Percentiles rank a stretch among this genome's conserved stretches.
phyloP scores from a whole-genome alignment of 2,888 invertebrate species.

The Erannis defoliaria region DNA sequence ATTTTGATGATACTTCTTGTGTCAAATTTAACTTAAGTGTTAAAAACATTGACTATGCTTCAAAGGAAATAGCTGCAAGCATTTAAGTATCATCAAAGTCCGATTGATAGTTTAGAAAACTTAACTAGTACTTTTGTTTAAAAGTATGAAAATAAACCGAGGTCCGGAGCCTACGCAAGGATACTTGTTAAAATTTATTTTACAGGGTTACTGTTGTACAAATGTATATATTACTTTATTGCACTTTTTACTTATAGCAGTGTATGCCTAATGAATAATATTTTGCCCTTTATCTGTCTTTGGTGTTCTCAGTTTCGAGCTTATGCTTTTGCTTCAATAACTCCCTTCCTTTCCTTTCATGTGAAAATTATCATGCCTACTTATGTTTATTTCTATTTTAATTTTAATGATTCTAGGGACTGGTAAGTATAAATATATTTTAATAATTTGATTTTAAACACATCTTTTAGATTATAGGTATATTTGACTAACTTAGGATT shows the following conservation, averaged over 20 bases:
- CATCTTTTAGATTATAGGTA: too few species aligned
- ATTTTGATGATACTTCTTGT: too few species aligned
- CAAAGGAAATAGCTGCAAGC: too few species aligned
- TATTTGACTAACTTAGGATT: not conserved
- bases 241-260: conserved; percentile 49
- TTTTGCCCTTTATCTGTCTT: conserved; percentile 48
- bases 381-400: conserved; percentile 10
- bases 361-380: conserved; percentile 4
- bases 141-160: too few species aligned
- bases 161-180: too few species aligned
- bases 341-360: conserved; percentile 30
- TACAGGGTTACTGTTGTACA: conserved; percentile 35
- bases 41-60: too few species aligned
- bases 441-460: conserved; percentile 10
- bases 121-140: too few species aligned
- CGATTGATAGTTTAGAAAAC: too few species aligned
- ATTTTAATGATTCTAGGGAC: conserved; percentile 36
- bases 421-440: conserved; percentile 45
- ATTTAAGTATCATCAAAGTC: too few species aligned
- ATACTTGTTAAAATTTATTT: conserved; percentile 28
- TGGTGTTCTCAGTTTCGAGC: conserved; percentile 67
- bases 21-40: too few species aligned
- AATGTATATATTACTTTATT: conserved; percentile 42
- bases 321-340: conserved; percentile 68
- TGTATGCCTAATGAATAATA: conserved; percentile 49